phyloP scores from a whole-genome alignment of 1,140 invertebrate species.

The Papilio polyxenes region DNA sequence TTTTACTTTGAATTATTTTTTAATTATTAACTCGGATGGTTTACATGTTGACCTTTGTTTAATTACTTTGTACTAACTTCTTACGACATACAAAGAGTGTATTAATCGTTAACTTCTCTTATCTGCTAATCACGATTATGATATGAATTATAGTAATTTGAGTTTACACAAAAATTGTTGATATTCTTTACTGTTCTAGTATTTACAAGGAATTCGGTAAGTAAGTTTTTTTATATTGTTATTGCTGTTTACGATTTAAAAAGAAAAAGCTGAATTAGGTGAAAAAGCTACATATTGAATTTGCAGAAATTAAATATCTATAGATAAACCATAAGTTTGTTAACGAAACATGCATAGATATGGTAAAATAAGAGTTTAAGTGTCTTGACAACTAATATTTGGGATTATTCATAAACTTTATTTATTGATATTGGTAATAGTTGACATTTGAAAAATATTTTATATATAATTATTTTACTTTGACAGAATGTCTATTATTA shows the following conservation, averaged over 20 bases:
- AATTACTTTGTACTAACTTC: constrained; percentile 31
- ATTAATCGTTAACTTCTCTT: constrained; percentile 12
- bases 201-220: constrained; percentile 25
- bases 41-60: constrained; percentile 33
- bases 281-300: not conserved
- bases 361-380: not conserved
- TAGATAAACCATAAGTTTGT: not conserved
- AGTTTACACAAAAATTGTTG: constrained; percentile 4
- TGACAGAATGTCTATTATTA: too few relatives aligned
- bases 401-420: not conserved
- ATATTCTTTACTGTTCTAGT: constrained; percentile 22
- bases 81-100: not conserved
- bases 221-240: constrained; percentile 18
- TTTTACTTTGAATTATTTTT: not conserved
- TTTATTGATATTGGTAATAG: too few relatives aligned
- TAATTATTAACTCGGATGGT: constrained; percentile 3
- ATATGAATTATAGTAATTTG: constrained; percentile 25
- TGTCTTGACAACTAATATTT: not conserved
- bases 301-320: not conserved
- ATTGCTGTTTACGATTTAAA: not conserved
- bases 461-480: too few relatives aligned
- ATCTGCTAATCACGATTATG: constrained; percentile 35
- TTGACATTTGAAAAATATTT: too few relatives aligned
- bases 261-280: not conserved
- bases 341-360: not conserved